Conservation (phyloP, 2,113 vertebrate genomes). For the Spilogale gracilis region DNA sequence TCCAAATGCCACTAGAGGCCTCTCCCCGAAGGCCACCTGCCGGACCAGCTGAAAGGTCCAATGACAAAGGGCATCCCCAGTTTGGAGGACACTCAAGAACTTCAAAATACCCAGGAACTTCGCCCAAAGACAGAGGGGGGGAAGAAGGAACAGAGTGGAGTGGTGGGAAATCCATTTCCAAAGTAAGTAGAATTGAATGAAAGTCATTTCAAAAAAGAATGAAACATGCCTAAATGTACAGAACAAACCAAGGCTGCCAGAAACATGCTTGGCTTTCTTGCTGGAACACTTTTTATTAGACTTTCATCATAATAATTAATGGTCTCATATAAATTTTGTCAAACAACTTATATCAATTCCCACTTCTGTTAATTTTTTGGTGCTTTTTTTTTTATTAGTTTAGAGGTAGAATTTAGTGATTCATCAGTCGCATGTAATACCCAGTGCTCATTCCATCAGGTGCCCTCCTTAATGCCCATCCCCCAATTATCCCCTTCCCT, state of each 20-base stretch:
- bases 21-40: not conserved
- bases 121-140: not conserved
- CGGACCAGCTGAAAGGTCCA: not conserved
- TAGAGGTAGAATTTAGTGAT: not conserved
- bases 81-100: not conserved
- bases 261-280: not conserved
- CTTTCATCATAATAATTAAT: not conserved
- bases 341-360: not conserved
- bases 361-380: not conserved
- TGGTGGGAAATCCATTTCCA: not conserved
- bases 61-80: not conserved
- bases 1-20: not conserved
- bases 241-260: not conserved
- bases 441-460: not conserved
- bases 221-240: not conserved
- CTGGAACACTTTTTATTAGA: not conserved
- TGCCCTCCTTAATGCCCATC: not conserved
- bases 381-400: not conserved
- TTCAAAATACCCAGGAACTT: not conserved
- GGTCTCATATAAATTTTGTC: not conserved
- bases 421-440: not conserved
- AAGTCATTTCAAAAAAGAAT: not conserved
- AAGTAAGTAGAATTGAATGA: not conserved
- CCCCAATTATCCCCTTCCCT: not conserved
- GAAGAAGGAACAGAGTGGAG: not conserved